Evolutionary conservation across 2,888 invertebrate genomes (phyloP).

Genomic region (Yponomeuta sedellus): DNA sequence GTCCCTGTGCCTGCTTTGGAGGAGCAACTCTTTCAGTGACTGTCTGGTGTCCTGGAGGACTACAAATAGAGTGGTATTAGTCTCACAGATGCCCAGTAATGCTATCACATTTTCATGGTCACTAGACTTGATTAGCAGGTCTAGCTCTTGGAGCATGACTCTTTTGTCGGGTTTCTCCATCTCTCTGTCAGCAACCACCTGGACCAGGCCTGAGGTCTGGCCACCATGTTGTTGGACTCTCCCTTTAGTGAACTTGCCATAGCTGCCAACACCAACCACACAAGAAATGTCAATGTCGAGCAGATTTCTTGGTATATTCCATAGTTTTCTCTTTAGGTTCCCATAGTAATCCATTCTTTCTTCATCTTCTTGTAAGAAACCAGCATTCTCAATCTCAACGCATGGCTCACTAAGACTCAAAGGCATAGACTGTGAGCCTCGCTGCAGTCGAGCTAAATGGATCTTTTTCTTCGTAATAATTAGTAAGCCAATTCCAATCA

Average conservation of each 20-base stretch:
- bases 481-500: slow-evolving; percentile 79
- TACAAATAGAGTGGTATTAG: slow-evolving; percentile 83
- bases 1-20: slow-evolving; percentile 76
- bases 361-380: slow-evolving; percentile 84
- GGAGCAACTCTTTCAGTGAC: slow-evolving; percentile 82
- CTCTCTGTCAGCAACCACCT: slow-evolving; percentile 78
- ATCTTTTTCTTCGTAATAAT: slow-evolving; percentile 74
- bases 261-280: slow-evolving; percentile 84
- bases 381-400: slow-evolving; percentile 87
- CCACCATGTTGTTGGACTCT: slow-evolving; percentile 79
- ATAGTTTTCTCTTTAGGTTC: slow-evolving; percentile 84
- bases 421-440: slow-evolving; percentile 75
- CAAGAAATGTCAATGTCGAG: slow-evolving; percentile 83
- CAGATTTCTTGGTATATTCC: slow-evolving; percentile 82
- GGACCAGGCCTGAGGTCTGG: slow-evolving; percentile 75
- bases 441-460: slow-evolving; percentile 61
- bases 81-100: slow-evolving; percentile 88
- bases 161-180: slow-evolving; percentile 71
- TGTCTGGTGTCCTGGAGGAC: slow-evolving; percentile 82
- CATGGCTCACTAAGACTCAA: slow-evolving; percentile 87
- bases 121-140: slow-evolving; percentile 81
- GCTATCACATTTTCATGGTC: slow-evolving; percentile 83
- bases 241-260: slow-evolving; percentile 86
- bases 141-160: slow-evolving; percentile 81
- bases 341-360: slow-evolving; percentile 82